phyloP scores from a whole-genome alignment of 2,888 invertebrate genomes.

The Drosophila putrida region DNA sequence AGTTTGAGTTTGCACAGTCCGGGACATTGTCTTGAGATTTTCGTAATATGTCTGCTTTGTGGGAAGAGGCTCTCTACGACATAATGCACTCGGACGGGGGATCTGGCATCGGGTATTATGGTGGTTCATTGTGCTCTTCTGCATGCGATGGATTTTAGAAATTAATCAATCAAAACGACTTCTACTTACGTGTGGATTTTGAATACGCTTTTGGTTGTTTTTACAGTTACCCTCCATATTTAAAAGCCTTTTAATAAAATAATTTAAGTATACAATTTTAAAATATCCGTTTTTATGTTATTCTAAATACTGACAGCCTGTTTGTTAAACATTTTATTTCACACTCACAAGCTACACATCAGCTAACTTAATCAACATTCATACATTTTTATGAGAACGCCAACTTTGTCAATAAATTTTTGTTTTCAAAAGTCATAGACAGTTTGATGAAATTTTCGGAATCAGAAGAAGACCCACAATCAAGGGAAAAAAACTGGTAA shows the following conservation, averaged over 20 bases:
- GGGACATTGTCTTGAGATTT: too few species aligned
- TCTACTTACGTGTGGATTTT: not conserved
- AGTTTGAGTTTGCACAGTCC: not conserved
- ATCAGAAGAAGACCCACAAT: too few species aligned
- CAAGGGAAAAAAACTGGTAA: too few species aligned
- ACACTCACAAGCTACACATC: not conserved
- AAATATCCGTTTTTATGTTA: not conserved
- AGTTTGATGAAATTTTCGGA: too few species aligned
- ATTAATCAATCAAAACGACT: not conserved
- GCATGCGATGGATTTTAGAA: not conserved
- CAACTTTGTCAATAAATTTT: too few species aligned
- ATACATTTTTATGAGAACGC: too few species aligned
- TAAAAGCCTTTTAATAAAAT: too few species aligned
- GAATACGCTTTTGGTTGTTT: too few species aligned
- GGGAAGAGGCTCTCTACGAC: not conserved
- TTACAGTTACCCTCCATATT: too few species aligned
- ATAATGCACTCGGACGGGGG: not conserved
- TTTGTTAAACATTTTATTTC: not conserved
- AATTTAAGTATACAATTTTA: too few species aligned
- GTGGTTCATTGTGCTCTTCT: not conserved
- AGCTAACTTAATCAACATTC: too few species aligned
- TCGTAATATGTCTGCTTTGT: not conserved
- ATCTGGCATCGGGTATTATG: not conserved
- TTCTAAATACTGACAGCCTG: not conserved
- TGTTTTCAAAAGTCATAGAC: too few species aligned